Evolutionary conservation across 2,113 vertebrate species (phyloP).

Genomic region (Podilymbus podiceps): DNA sequence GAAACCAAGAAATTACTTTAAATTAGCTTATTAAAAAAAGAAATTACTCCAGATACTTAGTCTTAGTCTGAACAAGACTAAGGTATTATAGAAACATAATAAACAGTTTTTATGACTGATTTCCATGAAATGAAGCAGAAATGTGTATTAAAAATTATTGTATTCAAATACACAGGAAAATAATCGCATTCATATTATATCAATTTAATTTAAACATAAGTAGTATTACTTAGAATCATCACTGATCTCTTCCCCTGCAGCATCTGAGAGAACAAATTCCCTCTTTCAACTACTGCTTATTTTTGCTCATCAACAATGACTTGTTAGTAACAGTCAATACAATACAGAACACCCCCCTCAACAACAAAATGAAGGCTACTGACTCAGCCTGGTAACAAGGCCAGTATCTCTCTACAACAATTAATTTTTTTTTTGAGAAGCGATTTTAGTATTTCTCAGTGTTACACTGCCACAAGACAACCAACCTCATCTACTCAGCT

Average conservation of each 20-base stretch:
- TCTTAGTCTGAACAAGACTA: neutral
- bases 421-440: neutral
- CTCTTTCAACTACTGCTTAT: neutral
- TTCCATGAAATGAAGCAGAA: neutral
- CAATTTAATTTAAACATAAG: neutral
- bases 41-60: neutral
- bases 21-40: neutral
- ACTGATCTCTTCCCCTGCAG: neutral
- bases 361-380: slow-evolving; percentile 1
- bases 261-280: neutral
- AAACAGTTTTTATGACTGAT: neutral
- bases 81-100: neutral
- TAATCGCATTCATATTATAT: too few species aligned
- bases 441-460: neutral
- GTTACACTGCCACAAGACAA: neutral
- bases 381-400: slow-evolving; percentile 13
- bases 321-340: neutral
- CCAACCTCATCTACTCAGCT: neutral
- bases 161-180: neutral
- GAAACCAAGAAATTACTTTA: neutral
- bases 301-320: neutral
- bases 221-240: neutral
- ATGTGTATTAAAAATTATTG: neutral
- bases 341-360: neutral
- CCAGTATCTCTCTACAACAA: neutral